phyloP scores from a whole-genome alignment of 2,113 vertebrate species.

The Trogon melanurus region DNA sequence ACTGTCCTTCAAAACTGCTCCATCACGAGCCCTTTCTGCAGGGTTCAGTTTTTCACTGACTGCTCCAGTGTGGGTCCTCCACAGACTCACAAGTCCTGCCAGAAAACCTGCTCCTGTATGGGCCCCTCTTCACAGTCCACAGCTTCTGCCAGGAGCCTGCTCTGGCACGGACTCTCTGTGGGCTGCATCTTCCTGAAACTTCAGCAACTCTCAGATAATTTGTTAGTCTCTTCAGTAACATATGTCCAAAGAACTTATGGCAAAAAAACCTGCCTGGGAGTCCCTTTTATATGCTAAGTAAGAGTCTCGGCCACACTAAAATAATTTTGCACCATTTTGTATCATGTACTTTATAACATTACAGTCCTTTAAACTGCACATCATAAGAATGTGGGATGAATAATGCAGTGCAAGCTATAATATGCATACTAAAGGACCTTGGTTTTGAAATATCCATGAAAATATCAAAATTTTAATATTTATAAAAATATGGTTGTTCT shows the following conservation, averaged over 20 bases:
- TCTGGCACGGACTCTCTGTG: no score
- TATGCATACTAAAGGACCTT: not conserved
- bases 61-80: no score
- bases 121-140: no score
- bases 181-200: not conserved
- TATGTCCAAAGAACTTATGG: not conserved
- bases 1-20: no score
- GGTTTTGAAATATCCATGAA: not conserved
- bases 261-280: not conserved
- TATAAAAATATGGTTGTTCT: not conserved
- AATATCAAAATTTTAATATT: not conserved
- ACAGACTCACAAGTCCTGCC: no score
- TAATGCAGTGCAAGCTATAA: not conserved
- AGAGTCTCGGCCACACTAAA: not conserved
- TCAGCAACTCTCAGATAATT: not conserved
- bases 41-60: no score
- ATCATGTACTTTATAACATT: not conserved
- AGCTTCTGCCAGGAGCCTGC: no score
- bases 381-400: not conserved
- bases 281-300: not conserved
- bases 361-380: not conserved
- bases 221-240: not conserved
- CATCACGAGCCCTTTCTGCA: no score
- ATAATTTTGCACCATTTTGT: not conserved
- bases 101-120: no score